Conservation (phyloP, 1,140 invertebrate species). For the Laodelphax striatellus region DNA sequence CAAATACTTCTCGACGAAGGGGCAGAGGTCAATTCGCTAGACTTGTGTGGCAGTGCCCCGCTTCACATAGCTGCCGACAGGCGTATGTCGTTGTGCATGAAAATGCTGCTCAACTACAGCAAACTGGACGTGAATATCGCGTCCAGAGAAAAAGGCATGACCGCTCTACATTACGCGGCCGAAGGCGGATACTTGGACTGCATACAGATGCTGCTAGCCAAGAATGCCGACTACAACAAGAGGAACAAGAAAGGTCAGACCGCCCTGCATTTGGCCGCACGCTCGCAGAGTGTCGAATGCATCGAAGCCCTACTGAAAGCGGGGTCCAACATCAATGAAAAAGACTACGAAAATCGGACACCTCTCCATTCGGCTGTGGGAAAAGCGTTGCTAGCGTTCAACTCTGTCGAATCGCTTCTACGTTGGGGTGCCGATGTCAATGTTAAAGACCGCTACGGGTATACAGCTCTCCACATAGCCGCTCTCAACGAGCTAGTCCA, state of each 20-base stretch:
- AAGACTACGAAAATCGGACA: slow-evolving; percentile 64
- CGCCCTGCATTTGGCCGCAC: slow-evolving; percentile 60
- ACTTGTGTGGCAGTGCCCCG: slow-evolving; percentile 57
- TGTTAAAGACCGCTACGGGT: slow-evolving; percentile 75
- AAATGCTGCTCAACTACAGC: slow-evolving; percentile 26
- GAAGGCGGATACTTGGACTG: slow-evolving; percentile 57
- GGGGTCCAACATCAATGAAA: slow-evolving; percentile 57
- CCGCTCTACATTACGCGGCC: slow-evolving; percentile 69
- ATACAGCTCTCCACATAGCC: slow-evolving; percentile 77
- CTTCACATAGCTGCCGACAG: slow-evolving; percentile 65
- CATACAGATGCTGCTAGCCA: slow-evolving; percentile 52
- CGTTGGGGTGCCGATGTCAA: slow-evolving; percentile 72
- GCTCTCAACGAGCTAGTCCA: slow-evolving; percentile 72
- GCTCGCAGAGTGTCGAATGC: slow-evolving; percentile 62
- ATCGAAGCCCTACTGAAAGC: slow-evolving; percentile 61
- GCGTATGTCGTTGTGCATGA: slow-evolving; percentile 51
- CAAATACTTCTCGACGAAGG: slow-evolving; percentile 57
- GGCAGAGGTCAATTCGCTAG: slow-evolving; percentile 51
- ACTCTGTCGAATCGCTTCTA: slow-evolving; percentile 59
- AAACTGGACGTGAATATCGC: slow-evolving; percentile 20
- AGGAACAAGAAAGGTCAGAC: slow-evolving; percentile 66
- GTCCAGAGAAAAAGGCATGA: slow-evolving; percentile 28
- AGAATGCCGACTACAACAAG: slow-evolving; percentile 54
- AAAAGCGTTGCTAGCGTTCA: slow-evolving; percentile 58
- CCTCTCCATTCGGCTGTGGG: slow-evolving; percentile 66